Evolutionary conservation across 2,888 invertebrate species (phyloP).

Genomic region (Lithophane semibrunnea): DNA sequence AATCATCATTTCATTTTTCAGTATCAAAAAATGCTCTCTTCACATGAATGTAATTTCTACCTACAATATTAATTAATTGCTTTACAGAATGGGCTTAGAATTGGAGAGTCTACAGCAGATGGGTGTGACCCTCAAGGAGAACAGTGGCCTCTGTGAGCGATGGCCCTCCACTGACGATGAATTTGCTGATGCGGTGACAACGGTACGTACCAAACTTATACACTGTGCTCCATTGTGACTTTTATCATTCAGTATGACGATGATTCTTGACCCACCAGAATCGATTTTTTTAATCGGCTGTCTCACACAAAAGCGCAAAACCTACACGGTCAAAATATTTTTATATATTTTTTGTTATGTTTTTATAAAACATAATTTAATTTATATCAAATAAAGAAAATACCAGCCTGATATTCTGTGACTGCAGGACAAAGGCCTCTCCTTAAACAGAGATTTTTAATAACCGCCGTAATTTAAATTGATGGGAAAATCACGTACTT

Average conservation of each 20-base stretch:
- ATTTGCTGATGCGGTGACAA: slow-evolving; percentile 90
- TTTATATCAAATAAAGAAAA: not conserved
- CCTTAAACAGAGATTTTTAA: not conserved
- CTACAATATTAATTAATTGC: not conserved
- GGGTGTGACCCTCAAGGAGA: slow-evolving; percentile 76
- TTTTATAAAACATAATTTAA: not conserved
- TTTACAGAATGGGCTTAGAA: slow-evolving; percentile 77
- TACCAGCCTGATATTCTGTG: no score
- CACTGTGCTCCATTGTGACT: not conserved
- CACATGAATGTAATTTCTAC: not conserved
- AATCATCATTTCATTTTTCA: no score
- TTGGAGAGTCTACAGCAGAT: slow-evolving; percentile 79
- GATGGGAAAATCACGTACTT: not conserved
- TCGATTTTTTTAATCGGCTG: not conserved
- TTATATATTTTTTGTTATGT: not conserved
- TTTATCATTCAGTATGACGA: not conserved
- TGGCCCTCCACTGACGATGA: slow-evolving; percentile 89
- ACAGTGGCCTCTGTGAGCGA: slow-evolving; percentile 72
- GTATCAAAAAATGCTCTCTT: not conserved
- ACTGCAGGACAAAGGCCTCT: not conserved
- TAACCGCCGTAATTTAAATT: not conserved
- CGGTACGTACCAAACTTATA: slow-evolving; percentile 76
- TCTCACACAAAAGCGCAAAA: not conserved
- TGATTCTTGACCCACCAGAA: fast-evolving
- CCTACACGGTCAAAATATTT: not conserved